Evolutionary conservation across 2,113 vertebrate genomes (phyloP).

Genomic region (Oryzias celebensis): DNA sequence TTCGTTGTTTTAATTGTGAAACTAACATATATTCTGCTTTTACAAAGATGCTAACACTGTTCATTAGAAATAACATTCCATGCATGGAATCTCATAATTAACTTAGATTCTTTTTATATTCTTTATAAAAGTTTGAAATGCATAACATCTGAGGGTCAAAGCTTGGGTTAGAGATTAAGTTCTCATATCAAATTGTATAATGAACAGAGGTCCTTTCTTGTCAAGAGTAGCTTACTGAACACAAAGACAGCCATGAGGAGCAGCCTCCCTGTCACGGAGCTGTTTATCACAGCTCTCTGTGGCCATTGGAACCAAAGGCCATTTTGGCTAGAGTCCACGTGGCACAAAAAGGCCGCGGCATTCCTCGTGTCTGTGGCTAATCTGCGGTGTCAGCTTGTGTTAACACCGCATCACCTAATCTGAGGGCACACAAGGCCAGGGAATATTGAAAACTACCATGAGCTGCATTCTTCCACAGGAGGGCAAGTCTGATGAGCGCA

Average conservation of each 20-base stretch:
- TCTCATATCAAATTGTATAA: no score
- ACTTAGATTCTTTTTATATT: no score
- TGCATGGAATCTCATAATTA: no score
- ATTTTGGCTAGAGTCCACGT: conserved; percentile 92
- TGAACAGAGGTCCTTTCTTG: neutral
- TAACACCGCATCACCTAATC: conserved; percentile 97
- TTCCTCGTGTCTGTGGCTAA: conserved; percentile 99
- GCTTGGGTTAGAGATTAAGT: no score
- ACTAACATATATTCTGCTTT: no score
- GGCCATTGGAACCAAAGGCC: conserved; percentile 84
- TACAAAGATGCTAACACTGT: no score
- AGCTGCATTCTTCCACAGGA: conserved; percentile 92
- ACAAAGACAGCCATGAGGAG: neutral
- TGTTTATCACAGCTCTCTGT: conserved; percentile 85
- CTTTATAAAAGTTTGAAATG: no score
- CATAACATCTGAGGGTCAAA: no score
- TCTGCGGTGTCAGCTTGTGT: conserved; percentile 99
- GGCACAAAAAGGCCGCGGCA: conserved; percentile 93
- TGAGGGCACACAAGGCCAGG: conserved; percentile 88
- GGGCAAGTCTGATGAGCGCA: conserved; percentile 71
- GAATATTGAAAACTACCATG: conserved; percentile 96
- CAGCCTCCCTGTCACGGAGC: conserved; percentile 62
- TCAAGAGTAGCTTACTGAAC: neutral
- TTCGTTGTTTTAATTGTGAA: no score
- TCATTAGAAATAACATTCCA: no score